phyloP scores from a whole-genome alignment of 2,113 vertebrate species.

The Morone saxatilis region DNA sequence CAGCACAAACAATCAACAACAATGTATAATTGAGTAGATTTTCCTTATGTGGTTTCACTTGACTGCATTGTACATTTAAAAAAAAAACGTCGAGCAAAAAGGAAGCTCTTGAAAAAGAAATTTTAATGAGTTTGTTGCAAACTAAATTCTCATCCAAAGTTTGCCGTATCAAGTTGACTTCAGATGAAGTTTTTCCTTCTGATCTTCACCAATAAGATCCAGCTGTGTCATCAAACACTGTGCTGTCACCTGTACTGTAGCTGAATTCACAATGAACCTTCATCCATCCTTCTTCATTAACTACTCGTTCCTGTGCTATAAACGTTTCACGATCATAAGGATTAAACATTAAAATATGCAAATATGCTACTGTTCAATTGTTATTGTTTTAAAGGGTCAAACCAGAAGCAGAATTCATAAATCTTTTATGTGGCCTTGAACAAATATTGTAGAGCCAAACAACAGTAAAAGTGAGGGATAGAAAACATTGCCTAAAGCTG shows the following conservation, averaged over 20 bases:
- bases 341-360: slow-evolving; percentile 1
- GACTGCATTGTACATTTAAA: not conserved
- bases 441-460: slow-evolving; percentile 55
- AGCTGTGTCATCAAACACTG: slow-evolving; percentile 11
- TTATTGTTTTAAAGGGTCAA: slow-evolving; percentile 41
- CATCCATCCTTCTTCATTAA: not conserved
- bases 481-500: slow-evolving; percentile 27
- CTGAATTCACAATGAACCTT: not conserved
- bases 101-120: not conserved
- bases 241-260: not conserved
- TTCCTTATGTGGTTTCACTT: not conserved
- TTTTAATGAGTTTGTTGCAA: slow-evolving; percentile 23
- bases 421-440: slow-evolving; percentile 65
- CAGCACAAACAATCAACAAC: slow-evolving; percentile 26
- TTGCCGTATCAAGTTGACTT: slow-evolving; percentile 22
- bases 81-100: not conserved
- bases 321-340: not conserved
- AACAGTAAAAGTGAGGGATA: slow-evolving; percentile 17
- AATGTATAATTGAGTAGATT: not conserved
- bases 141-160: not conserved
- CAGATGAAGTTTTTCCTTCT: slow-evolving; percentile 28
- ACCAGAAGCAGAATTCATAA: slow-evolving; percentile 39
- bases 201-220: slow-evolving; percentile 16
- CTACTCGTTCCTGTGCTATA: not conserved
- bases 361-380: slow-evolving; percentile 1